phyloP scores from a whole-genome alignment of 2,888 invertebrate genomes.

The Nezara viridula region DNA sequence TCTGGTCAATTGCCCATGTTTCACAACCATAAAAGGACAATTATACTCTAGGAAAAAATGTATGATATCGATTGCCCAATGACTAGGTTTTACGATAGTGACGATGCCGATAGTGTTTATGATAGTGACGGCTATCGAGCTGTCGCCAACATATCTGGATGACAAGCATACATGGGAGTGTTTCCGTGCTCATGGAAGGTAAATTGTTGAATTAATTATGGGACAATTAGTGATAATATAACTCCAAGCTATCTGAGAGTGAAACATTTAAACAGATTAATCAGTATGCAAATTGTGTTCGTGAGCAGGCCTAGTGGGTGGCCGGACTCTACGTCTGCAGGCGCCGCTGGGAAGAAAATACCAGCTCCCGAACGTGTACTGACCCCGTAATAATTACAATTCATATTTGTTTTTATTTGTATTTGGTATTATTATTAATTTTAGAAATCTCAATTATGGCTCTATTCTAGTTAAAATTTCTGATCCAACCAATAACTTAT shows the following conservation, averaged over 20 bases:
- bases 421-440: background rate
- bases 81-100: too few relatives aligned
- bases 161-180: background rate
- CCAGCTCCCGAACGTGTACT: background rate
- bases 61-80: too few relatives aligned
- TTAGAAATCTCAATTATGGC: too few relatives aligned
- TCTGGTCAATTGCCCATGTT: too few relatives aligned
- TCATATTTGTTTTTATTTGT: background rate
- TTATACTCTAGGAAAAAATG: too few relatives aligned
- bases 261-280: constrained; percentile 15
- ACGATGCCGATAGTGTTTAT: too few relatives aligned
- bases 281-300: constrained; percentile 37
- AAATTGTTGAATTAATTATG: constrained; percentile 1
- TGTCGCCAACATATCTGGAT: too few relatives aligned
- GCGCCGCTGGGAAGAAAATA: background rate
- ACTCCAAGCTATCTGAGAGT: background rate
- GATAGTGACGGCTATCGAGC: too few relatives aligned
- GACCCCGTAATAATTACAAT: background rate
- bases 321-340: background rate
- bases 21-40: too few relatives aligned
- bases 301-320: constrained; percentile 16
- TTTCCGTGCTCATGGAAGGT: background rate
- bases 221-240: constrained; percentile 2
- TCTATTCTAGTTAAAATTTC: too few relatives aligned
- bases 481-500: too few relatives aligned